These are phyloP conservation scores for Chlorodrepanis virens DNA, from an alignment of 2,113 vertebrate species.

Conservation along the genomic window DNA sequence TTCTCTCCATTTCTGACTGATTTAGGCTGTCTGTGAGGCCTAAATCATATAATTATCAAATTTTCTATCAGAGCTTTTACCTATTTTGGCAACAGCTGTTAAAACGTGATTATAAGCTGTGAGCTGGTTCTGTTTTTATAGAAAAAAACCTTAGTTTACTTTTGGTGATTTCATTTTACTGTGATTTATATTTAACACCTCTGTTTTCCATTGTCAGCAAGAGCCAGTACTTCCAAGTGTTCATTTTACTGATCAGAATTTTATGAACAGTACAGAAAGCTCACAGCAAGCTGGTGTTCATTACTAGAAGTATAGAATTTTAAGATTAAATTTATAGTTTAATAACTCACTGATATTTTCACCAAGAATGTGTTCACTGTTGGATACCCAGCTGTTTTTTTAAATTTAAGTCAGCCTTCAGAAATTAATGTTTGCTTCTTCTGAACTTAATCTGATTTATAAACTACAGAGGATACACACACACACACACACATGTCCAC, in stretches of 20 bases:
- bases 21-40: neutral
- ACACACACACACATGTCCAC: neutral
- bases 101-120: slow-evolving; percentile 6
- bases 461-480: neutral
- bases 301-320: slow-evolving; percentile 15
- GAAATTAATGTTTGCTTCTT: slow-evolving; percentile 21
- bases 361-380: slow-evolving; percentile 36
- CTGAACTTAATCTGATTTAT: slow-evolving; percentile 45
- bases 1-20: neutral
- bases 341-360: slow-evolving; percentile 56
- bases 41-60: neutral
- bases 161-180: neutral
- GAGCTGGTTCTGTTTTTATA: neutral
- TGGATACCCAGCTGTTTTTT: neutral
- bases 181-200: neutral
- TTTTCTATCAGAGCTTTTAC: neutral
- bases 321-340: slow-evolving; percentile 57
- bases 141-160: neutral
- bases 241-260: neutral
- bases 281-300: neutral
- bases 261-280: neutral
- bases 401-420: slow-evolving; percentile 9
- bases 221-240: neutral
- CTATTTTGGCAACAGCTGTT: slow-evolving; percentile 22
- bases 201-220: slow-evolving; percentile 15